Base-by-base conservation (phyloP, 1,140 invertebrate species). In the Anagrus nilaparvatae region DNA sequence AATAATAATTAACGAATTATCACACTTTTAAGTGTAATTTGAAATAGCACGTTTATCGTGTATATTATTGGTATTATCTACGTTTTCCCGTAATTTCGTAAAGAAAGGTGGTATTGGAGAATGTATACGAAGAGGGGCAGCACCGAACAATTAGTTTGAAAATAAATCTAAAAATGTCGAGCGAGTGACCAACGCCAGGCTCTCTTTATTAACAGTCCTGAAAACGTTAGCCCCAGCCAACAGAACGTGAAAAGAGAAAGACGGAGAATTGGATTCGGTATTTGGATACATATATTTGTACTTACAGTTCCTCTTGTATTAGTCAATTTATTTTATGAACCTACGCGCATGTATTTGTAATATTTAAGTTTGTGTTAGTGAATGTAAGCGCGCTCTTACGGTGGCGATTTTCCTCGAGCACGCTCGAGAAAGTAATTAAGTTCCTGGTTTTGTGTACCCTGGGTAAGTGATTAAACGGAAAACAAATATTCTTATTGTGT, bases 171-270 rank as follows among this genome's bases (percentile, higher is more conserved):
- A 60, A 64, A 64, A 64, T 53, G 58, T 62, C 52, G 47, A 49
- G 49, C 55, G 49, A 50, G 44, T 54, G 51, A 52, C 49, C 54
- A 54, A 53, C 54, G 56, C 54, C 50, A 10, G 9, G 31, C 13
- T 5, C 18, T 10, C 14, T 31, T 17, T 40, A 45, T 54, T 38
- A 53, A 40, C 56, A 31, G 30, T 53, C 33, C 47, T 41, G 49
- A 65, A 66, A 65, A 67, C 63, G 64, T 67, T 46, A 56, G 59
- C 63, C 59, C 65, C 59, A 66, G 62, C 63, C 56, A 55, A 41
- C 39, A 35, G 39, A 25, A 41, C 25, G 39, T 41, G 27, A 13
- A 41, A 21, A 41, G 39, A 43, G 27, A 20, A 23, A 20, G 29
- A 41, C 12, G 33, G 39, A 25, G 21, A 27, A 18, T 27, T 10